Base-by-base conservation (phyloP, 2,888 invertebrate species). In the Rugalucina vietnamica region DNA sequence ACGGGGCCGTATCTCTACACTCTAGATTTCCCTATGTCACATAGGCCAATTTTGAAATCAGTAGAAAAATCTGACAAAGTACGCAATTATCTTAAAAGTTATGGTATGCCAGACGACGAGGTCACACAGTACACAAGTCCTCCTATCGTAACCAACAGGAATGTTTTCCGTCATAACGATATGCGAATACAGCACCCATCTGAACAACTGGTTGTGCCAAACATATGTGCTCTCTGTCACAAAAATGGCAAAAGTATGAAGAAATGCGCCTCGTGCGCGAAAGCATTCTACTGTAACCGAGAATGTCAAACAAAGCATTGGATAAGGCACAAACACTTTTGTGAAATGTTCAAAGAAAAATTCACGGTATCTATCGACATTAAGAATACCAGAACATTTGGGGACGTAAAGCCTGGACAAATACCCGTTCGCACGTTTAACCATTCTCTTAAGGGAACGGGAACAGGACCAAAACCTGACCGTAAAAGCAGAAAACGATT, bases 251-350 rank as follows among this genome's bases (percentile, higher is more conserved):
- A 18, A 8, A 43, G 65, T 4, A 34, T 82, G 0, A 36, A 50
- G 14, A 24, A 21, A n/a, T 85, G 85, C 76, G 12, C 34, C 29
- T 70, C 69, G 14, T 85, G 85, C 72, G 73, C 49, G 37, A 81
- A 71, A 69, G 81, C 81, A 27, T n/a, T 36, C 3, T 81, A 81
- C 32, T 85, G 81, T 49, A 60, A 75, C 2, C 81, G 74, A 65
- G 32, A n/a, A 1, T 85, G 85, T 79, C 82, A 85, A 36, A n/a
- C 2, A 39, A 54, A 18, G 8, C 78, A 82, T 27, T 85, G 81
- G 81, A 65, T 18, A 43, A 57, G 60, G 27, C 84, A 84, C 27
- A 80, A 74, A 71, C 76, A 74, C 36, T 36, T 84, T 18, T 84
- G 84, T 43, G 77, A 77, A 54, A 5, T 84, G 24, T 36, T 84